These are phyloP conservation scores for Bombylius discolor DNA, from an alignment of 2,888 invertebrate genomes.

Conservation along the genomic window DNA sequence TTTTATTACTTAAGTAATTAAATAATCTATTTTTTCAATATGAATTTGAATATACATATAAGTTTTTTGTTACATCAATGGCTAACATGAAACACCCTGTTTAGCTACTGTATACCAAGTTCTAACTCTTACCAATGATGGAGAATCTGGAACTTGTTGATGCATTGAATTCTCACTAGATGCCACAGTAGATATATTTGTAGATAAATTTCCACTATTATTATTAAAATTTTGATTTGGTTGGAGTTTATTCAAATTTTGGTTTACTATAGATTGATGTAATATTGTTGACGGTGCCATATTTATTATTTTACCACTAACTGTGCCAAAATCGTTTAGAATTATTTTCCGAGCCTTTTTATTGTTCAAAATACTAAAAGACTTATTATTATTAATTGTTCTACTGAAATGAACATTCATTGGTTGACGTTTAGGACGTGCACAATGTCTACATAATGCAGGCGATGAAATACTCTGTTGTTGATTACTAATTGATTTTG, in stretches of 20 bases:
- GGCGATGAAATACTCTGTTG: conserved; percentile 5
- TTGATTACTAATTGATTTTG: background rate
- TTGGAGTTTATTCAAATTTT: background rate
- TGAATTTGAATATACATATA: background rate
- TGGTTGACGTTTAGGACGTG: conserved; percentile 10
- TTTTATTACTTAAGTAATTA: background rate
- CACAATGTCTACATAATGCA: conserved; percentile 15
- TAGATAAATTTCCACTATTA: background rate
- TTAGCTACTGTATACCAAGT: conserved; percentile 38
- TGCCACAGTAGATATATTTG: background rate
- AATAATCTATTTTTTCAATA: background rate
- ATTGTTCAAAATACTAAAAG: background rate
- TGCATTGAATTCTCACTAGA: background rate
- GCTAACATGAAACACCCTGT: conserved; percentile 37
- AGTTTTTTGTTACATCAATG: background rate
- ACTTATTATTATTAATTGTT: background rate
- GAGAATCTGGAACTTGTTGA: conserved; percentile 28
- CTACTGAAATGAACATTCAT: conserved; percentile 6
- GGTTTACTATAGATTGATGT: conserved; percentile 8
- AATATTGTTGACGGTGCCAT: conserved; percentile 10
- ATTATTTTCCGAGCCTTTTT: background rate
- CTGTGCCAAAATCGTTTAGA: too few relatives aligned
- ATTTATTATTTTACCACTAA: background rate
- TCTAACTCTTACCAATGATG: conserved; percentile 35
- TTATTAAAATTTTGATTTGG: conserved; percentile 18